phyloP scores from a whole-genome alignment of 2,888 invertebrate genomes.

The Zygogramma bicolorata region DNA sequence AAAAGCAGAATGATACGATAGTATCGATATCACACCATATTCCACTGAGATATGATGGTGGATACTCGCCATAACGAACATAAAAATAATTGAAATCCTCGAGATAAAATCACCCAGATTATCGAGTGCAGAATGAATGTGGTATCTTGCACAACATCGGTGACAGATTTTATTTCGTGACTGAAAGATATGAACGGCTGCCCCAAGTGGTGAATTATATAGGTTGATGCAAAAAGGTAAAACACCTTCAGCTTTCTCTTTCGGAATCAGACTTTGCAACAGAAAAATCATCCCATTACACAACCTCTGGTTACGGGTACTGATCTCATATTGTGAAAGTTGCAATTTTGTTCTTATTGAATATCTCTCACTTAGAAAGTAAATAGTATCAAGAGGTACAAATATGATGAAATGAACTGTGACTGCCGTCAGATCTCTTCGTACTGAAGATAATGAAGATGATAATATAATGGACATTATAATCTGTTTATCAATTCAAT shows the following conservation, averaged over 20 bases:
- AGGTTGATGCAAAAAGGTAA: background rate
- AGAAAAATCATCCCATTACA: conserved; percentile 9
- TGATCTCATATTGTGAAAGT: conserved; percentile 47
- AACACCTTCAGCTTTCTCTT: conserved; percentile 16
- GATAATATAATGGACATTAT: background rate
- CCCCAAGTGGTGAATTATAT: conserved; percentile 13
- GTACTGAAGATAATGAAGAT: background rate
- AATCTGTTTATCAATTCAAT: background rate
- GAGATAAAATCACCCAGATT: background rate
- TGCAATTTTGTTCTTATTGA: conserved; percentile 46
- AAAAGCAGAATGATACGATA: no score
- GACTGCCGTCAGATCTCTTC: background rate
- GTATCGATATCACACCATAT: no score
- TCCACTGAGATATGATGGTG: no score
- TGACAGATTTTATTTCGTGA: conserved; percentile 4
- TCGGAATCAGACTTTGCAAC: conserved; percentile 16
- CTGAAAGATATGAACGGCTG: background rate
- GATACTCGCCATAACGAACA: background rate
- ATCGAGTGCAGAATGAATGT: background rate
- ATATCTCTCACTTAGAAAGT: conserved; percentile 54
- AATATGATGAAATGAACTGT: background rate
- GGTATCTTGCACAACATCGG: background rate
- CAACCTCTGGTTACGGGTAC: conserved; percentile 27
- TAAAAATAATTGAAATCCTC: background rate
- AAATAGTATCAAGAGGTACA: conserved; percentile 25